Base-by-base conservation (phyloP, 2,797 vertebrate species). In the Orientallactaga sibirica region DNA sequence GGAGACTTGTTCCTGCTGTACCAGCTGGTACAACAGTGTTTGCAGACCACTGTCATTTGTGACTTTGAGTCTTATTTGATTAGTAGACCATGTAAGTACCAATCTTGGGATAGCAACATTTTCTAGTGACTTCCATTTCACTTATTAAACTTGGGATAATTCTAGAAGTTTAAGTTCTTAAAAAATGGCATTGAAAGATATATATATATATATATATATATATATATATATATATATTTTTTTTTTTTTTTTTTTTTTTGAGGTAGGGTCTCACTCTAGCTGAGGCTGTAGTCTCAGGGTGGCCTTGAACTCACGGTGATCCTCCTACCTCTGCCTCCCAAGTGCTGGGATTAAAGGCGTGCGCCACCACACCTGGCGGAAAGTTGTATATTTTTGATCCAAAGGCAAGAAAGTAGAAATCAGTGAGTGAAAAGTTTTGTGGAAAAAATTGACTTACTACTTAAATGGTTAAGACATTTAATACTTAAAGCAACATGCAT, bases 91-190 rank as follows among this genome's bases (percentile, higher is more conserved):
- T 62, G 0, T 77, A 85, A 85, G 70, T 76, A 90, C 5, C 61
- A 78, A 15, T 93, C 68, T 78, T 84, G 58, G 48, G 85, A 88
- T 29, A 81, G 48, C 27, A 55, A 27, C 11, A 15, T 75, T 75
- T 74, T 95, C 78, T 80, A 71, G 61, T 55, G 55, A 84, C 62
- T 58, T 90, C 58, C n/a, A 61, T 93, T 96, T 87, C 64, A 64
- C 41, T 94, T 95, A 29, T 67, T 84, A 90, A 93, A 81, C 55
- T 73, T 79, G 25, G 91, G 29, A 4, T 74, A 14, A 52, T 76
- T 58, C 33, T 48, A 37, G 78, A 86, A 67, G 68, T 88, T 37
- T 88, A 93, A 41, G 7, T 80, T 93, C 75, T 62, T 92, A 68
- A 87, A 48, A 16, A 29, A 76, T 84, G 48, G 2, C 48, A 52